Conservation (phyloP, 2,888 invertebrate species). For the Beris chalybata region DNA sequence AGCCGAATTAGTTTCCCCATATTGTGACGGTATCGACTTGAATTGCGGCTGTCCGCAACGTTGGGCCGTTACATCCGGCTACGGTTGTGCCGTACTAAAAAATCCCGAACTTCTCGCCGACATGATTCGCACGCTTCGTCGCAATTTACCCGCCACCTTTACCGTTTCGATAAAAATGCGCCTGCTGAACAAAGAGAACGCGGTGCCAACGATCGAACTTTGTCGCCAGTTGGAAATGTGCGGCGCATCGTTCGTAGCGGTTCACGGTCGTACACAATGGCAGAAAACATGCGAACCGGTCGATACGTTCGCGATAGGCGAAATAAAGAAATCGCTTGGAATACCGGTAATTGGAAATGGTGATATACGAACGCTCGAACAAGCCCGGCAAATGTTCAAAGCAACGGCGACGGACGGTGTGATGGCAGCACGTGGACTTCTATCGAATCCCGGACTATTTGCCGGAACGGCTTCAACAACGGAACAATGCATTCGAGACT, state of each 20-base stretch:
- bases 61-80: slow-evolving; percentile 91
- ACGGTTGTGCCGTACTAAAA: slow-evolving; percentile 80
- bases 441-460: slow-evolving; percentile 90
- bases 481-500: slow-evolving; percentile 74
- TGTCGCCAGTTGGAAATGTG: slow-evolving; percentile 79
- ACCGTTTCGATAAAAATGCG: slow-evolving; percentile 93
- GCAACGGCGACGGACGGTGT: slow-evolving; percentile 76
- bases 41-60: slow-evolving; percentile 98
- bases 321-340: slow-evolving; percentile 69
- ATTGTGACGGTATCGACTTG: slow-evolving; percentile 89
- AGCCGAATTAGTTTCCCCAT: slow-evolving; percentile 79
- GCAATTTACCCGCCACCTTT: slow-evolving; percentile 71
- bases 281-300: slow-evolving; percentile 76
- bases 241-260: slow-evolving; percentile 84
- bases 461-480: slow-evolving; percentile 73
- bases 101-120: slow-evolving; percentile 83
- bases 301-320: slow-evolving; percentile 69
- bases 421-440: slow-evolving; percentile 90
- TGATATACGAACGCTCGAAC: slow-evolving; percentile 74
- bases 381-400: slow-evolving; percentile 68
- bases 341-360: slow-evolving; percentile 94
- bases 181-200: slow-evolving; percentile 56
- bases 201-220: slow-evolving; percentile 71
- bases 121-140: slow-evolving; percentile 75
- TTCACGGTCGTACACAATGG: slow-evolving; percentile 88